Evolutionary conservation across 1,140 invertebrate genomes (phyloP).

Genomic region (Rhagoletis pomonella): DNA sequence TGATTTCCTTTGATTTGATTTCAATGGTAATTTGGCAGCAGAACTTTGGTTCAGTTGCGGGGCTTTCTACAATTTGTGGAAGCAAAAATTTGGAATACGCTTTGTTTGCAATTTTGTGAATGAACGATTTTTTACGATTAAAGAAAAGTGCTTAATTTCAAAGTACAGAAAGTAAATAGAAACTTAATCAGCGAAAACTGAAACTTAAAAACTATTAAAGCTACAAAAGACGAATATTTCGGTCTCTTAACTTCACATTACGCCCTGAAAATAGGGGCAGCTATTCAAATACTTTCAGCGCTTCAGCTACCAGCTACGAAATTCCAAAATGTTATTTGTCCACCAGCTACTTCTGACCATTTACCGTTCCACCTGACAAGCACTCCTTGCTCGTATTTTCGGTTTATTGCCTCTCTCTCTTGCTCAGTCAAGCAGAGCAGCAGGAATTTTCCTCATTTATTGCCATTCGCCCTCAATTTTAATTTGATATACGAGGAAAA

Average conservation of each 20-base stretch:
- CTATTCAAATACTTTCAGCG: background rate
- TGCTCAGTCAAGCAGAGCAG: background rate
- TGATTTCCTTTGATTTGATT: constrained; percentile 1
- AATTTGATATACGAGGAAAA: constrained; percentile 44
- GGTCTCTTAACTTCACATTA: too few species aligned
- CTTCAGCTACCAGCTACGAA: background rate
- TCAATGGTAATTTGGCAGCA: constrained; percentile 15
- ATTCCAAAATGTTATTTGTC: background rate
- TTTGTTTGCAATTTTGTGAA: too few species aligned
- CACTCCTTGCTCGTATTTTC: background rate
- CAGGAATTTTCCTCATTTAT: background rate
- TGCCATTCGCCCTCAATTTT: constrained; percentile 10
- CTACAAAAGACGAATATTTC: too few species aligned
- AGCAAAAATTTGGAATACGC: too few species aligned
- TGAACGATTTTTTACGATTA: too few species aligned
- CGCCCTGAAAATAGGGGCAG: background rate
- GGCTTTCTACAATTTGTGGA: too few species aligned
- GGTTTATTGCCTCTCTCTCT: constrained; percentile 2
- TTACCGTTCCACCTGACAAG: too few species aligned
- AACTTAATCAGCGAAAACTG: too few species aligned
- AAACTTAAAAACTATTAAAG: too few species aligned
- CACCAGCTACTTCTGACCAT: background rate
- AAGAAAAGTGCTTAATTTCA: too few species aligned
- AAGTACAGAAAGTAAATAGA: too few species aligned
- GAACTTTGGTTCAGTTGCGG: background rate